Percentiles rank a stretch among this genome's conserved stretches.
Evolutionary conservation across 2,888 invertebrate genomes (phyloP).

Genomic region (Epinotia ramella): DNA sequence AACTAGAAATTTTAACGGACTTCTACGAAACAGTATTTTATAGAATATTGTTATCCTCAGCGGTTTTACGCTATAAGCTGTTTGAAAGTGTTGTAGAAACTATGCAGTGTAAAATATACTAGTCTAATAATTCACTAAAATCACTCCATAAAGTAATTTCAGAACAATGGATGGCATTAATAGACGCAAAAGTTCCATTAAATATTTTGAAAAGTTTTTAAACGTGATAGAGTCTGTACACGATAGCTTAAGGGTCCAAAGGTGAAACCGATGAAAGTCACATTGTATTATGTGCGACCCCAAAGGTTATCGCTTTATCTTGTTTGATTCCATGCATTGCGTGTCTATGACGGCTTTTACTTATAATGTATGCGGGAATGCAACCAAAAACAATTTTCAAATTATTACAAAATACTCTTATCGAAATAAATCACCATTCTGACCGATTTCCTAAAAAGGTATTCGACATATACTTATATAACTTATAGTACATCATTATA

Average conservation of each 20-base stretch:
- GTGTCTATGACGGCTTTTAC: constrained; percentile 35
- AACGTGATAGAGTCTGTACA: constrained; percentile 26
- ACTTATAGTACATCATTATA: neutral
- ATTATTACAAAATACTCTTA: constrained; percentile 13
- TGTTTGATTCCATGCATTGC: constrained; percentile 44
- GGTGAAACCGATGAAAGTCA: constrained; percentile 45
- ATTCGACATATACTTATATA: neutral
- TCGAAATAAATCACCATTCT: constrained; percentile 16
- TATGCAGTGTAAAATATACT: constrained; percentile 1
- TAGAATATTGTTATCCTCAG: neutral
- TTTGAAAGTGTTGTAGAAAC: constrained; percentile 10
- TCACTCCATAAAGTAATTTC: constrained; percentile 15
- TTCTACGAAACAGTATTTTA: neutral
- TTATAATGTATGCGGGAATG: constrained; percentile 37
- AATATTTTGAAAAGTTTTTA: constrained; percentile 35
- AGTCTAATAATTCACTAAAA: constrained; percentile 5
- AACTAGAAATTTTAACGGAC: constrained; percentile 13
- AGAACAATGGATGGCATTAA: constrained; percentile 10
- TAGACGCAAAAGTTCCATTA: constrained; percentile 15
- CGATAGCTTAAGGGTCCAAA: constrained; percentile 38
- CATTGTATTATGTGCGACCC: constrained; percentile 41
- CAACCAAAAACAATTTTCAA: constrained; percentile 4
- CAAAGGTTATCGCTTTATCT: constrained; percentile 45
- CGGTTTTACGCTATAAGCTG: constrained; percentile 2
- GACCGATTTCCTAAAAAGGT: neutral